phyloP scores from a whole-genome alignment of 2,888 invertebrate species.

The Hymenopus coronatus region DNA sequence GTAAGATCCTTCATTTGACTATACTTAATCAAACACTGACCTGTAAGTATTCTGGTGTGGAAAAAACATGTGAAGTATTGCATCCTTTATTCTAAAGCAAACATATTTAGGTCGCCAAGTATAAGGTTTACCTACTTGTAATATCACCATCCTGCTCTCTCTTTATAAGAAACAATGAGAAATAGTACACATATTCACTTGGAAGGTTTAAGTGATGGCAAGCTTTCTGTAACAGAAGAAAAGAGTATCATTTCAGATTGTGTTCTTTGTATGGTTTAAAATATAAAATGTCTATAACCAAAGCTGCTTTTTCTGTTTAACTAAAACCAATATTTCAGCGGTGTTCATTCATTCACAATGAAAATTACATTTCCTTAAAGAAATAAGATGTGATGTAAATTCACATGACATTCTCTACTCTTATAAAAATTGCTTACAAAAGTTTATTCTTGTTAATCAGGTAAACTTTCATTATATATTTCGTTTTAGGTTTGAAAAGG shows the following conservation, averaged over 20 bases:
- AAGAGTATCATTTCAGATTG: not conserved
- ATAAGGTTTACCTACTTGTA: slow-evolving; percentile 49
- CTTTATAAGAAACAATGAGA: slow-evolving; percentile 84
- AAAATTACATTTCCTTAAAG: not conserved
- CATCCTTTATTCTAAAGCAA: not conserved
- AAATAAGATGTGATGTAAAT: too few relatives aligned
- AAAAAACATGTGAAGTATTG: too few relatives aligned
- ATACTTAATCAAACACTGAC: too few relatives aligned
- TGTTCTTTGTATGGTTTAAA: not conserved
- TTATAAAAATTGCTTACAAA: too few relatives aligned
- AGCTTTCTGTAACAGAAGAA: slow-evolving; percentile 59
- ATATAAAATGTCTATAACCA: not conserved
- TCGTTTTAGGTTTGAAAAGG: too few relatives aligned
- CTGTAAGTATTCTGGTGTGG: too few relatives aligned
- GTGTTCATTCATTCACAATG: not conserved
- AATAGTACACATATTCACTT: slow-evolving; percentile 78
- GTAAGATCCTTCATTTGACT: too few relatives aligned
- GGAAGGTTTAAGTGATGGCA: slow-evolving; percentile 78
- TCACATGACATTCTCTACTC: too few relatives aligned
- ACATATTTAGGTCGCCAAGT: not conserved
- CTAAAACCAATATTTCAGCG: not conserved
- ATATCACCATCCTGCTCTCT: slow-evolving; percentile 69
- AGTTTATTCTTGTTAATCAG: too few relatives aligned
- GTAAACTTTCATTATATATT: too few relatives aligned
- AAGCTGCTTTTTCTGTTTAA: too few relatives aligned